Evolutionary conservation across 2,888 invertebrate genomes (phyloP).

Genomic region (Bombylius major): DNA sequence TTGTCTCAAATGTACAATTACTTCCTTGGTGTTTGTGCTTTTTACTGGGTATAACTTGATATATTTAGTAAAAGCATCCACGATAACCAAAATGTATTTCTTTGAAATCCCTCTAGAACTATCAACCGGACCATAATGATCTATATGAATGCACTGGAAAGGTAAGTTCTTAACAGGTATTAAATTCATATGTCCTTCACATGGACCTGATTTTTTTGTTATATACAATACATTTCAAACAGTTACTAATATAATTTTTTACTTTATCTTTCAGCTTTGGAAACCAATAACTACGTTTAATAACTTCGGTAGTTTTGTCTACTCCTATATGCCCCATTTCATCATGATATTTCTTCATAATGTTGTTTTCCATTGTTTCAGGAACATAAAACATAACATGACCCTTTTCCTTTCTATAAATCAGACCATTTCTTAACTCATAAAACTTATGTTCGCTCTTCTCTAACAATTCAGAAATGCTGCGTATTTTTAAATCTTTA

Average conservation of each 20-base stretch:
- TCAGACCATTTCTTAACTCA: neutral
- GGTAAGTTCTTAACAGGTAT: constrained; percentile 6
- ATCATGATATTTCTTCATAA: neutral
- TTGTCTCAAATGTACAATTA: neutral
- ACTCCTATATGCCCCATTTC: neutral
- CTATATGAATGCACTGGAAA: constrained; percentile 25
- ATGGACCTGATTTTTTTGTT: neutral
- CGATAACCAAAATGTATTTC: neutral
- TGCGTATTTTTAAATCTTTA: constrained; percentile 14
- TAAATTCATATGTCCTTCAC: neutral
- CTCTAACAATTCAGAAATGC: constrained; percentile 3
- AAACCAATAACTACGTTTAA: neutral
- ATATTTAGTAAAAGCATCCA: neutral
- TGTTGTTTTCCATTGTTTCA: neutral
- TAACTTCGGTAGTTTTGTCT: neutral
- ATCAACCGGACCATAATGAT: constrained; percentile 25
- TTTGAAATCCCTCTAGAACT: neutral
- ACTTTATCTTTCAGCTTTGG: neutral
- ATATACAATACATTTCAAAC: neutral
- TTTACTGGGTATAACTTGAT: neutral
- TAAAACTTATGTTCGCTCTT: neutral
- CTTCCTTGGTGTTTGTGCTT: neutral
- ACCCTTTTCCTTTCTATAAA: neutral
- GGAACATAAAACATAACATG: neutral
- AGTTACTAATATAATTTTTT: neutral